Percentiles rank a stretch among this genome's conserved stretches.
Conservation (phyloP, 2,797 vertebrate genomes). For the Galagoides demidoff region DNA sequence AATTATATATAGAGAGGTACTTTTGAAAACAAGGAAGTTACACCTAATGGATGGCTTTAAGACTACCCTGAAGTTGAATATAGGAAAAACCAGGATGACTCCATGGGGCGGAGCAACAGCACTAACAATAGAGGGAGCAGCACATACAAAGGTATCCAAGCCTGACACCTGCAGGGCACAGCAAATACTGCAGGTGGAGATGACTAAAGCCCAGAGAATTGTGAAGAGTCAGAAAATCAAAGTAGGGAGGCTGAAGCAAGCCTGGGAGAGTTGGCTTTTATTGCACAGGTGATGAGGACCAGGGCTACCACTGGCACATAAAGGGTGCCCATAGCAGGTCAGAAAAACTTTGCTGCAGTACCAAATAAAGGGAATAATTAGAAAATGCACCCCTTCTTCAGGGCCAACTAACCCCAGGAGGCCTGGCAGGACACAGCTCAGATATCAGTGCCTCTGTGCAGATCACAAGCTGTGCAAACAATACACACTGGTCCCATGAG, state of each 20-base stretch:
- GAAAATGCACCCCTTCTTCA: neutral
- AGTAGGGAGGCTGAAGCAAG: neutral
- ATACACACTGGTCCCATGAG: neutral
- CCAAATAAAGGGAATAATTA: constrained; percentile 22
- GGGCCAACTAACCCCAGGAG: neutral
- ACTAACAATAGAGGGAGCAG: neutral
- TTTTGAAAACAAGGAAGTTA: neutral
- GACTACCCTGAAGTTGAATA: neutral
- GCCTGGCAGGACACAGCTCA: neutral
- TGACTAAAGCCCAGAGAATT: neutral
- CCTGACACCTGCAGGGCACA: neutral
- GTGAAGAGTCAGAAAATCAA: neutral
- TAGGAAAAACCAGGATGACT: neutral
- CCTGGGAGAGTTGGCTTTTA: neutral
- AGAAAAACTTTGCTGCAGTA: neutral
- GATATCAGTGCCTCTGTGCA: neutral
- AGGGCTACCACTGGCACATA: neutral
- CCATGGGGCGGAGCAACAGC: neutral
- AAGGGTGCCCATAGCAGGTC: neutral
- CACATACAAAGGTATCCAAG: neutral
- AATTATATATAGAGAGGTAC: neutral
- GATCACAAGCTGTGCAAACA: neutral
- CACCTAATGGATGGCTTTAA: neutral
- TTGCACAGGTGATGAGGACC: neutral
- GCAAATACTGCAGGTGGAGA: constrained; percentile 25